A percentile compares a stretch with the other conserved stretches of the same genome.
Conservation (phyloP, 2,797 vertebrate genomes). For the Babyrousa celebensis region DNA sequence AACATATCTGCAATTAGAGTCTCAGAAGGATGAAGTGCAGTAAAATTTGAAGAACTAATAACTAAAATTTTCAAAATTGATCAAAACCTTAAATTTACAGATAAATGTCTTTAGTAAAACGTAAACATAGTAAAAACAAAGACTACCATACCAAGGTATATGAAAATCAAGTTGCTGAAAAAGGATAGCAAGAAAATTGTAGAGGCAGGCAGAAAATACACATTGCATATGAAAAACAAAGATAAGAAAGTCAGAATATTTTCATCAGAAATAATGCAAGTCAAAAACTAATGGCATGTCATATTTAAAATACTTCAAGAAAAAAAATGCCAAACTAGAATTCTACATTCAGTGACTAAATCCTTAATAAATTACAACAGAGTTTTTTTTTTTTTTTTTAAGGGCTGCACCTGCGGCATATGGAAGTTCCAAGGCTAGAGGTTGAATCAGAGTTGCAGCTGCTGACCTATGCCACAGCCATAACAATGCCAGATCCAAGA, state of each 20-base stretch:
- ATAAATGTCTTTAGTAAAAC: not conserved
- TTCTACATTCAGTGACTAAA: not conserved
- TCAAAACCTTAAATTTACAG: not conserved
- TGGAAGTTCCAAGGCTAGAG: no score
- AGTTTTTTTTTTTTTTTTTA: no score
- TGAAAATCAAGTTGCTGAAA: not conserved
- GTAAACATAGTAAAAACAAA: not conserved
- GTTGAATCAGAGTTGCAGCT: no score
- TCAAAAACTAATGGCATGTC: not conserved
- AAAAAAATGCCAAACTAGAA: not conserved
- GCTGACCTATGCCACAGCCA: no score
- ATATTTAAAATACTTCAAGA: not conserved
- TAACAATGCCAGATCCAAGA: no score
- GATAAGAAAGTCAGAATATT: not conserved
- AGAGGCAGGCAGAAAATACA: not conserved
- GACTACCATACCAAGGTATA: not conserved
- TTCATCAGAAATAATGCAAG: not conserved
- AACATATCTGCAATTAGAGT: not conserved
- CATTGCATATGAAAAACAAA: not conserved
- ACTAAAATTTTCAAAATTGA: not conserved
- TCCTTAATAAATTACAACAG: no score
- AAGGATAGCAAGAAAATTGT: not conserved
- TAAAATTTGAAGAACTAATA: not conserved
- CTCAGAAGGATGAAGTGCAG: not conserved
- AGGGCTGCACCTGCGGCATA: no score